phyloP scores from a whole-genome alignment of 2,797 vertebrate genomes.

The Tinamus major region DNA sequence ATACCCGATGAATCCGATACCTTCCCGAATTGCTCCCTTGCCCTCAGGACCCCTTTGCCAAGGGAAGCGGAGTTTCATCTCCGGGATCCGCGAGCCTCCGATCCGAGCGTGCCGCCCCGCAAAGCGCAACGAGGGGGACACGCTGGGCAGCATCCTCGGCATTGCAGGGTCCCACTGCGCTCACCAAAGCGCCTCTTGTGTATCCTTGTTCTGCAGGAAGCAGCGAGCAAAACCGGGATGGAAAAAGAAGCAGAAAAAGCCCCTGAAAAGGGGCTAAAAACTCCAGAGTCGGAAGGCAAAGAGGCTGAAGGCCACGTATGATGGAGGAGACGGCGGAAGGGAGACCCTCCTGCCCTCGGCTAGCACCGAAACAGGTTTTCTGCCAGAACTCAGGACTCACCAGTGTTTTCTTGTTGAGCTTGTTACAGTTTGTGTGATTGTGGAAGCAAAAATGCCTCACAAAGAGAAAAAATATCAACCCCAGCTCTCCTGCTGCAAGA shows the following conservation, averaged over 20 bases:
- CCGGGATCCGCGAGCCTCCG: rapidly evolving
- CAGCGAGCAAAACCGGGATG: slow-evolving; percentile 70
- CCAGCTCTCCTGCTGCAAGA: slow-evolving; percentile 20
- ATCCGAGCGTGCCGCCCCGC: not conserved
- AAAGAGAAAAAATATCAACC: slow-evolving; percentile 22
- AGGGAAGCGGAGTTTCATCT: not conserved
- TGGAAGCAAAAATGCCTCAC: slow-evolving; percentile 74
- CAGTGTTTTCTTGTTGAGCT: slow-evolving; percentile 78
- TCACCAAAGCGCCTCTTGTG: not conserved
- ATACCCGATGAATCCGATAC: not conserved
- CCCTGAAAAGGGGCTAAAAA: slow-evolving; percentile 6
- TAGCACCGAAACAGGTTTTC: slow-evolving; percentile 59
- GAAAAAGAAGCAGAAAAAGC: slow-evolving; percentile 41
- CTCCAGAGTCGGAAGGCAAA: slow-evolving; percentile 23
- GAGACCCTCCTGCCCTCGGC: slow-evolving; percentile 53
- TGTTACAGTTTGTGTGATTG: slow-evolving; percentile 79
- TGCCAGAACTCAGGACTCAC: slow-evolving; percentile 76
- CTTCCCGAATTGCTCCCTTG: not conserved
- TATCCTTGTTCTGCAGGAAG: slow-evolving; percentile 71
- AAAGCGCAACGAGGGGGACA: rapidly evolving
- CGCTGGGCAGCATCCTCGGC: not conserved
- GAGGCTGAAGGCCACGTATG: slow-evolving; percentile 73
- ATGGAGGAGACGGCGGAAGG: slow-evolving; percentile 63
- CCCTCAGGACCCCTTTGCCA: not conserved
- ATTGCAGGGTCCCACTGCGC: not conserved